These are phyloP conservation scores for Pterostichus madidus DNA, from an alignment of 2,888 invertebrate genomes.

Conservation along the genomic window DNA sequence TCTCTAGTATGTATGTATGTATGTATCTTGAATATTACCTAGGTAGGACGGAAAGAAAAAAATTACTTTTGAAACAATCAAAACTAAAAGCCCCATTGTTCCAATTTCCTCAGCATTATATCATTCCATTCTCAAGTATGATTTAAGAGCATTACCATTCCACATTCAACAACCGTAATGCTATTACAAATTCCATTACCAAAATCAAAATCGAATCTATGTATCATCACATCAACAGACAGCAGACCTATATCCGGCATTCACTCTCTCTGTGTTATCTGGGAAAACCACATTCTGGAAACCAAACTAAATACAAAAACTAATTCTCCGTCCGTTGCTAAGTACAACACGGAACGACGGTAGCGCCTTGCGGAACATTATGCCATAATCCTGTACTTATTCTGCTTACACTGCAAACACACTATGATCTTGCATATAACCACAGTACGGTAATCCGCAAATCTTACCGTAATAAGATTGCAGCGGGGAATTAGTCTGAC, in stretches of 20 bases:
- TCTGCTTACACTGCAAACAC: constrained; percentile 13
- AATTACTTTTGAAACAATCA: neutral
- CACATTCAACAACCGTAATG: neutral
- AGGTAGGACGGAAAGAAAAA: too few species aligned
- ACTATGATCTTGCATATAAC: neutral
- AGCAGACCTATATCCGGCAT: too few species aligned
- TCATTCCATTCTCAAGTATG: neutral
- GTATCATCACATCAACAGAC: neutral
- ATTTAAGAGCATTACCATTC: neutral
- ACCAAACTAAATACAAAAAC: too few species aligned
- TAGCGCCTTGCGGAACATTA: constrained; percentile 11
- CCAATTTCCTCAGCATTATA: constrained; percentile 3
- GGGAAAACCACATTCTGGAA: too few species aligned
- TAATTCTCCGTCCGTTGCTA: too few species aligned
- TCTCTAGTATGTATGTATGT: too few species aligned
- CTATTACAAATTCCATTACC: neutral
- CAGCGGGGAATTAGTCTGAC: neutral
- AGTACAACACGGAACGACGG: neutral
- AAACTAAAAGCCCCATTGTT: neutral
- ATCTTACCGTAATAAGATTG: neutral
- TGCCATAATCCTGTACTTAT: constrained; percentile 3
- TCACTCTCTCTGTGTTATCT: too few species aligned
- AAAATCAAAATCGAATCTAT: constrained; percentile 12
- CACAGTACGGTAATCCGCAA: neutral
- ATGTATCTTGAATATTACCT: too few species aligned